Percentiles rank a stretch among this genome's conserved stretches.
These are phyloP conservation scores for Phalacrocorax aristotelis DNA, from an alignment of 2,113 vertebrate genomes.

Conservation along the genomic window DNA sequence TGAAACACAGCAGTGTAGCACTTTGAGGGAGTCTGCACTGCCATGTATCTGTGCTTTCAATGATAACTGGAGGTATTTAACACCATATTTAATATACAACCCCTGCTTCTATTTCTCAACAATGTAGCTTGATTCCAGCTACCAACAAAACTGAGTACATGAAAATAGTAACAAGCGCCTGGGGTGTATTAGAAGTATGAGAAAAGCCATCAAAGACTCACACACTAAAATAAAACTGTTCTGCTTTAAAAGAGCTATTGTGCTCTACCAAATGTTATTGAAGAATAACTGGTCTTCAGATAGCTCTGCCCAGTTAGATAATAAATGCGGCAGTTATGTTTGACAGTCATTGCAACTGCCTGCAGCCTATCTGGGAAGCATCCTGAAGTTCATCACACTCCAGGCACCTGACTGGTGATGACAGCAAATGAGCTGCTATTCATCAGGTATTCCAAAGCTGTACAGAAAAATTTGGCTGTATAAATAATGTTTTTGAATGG, in stretches of 20 bases:
- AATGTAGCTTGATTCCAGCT: background rate
- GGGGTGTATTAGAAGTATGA: background rate
- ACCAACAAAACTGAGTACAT: background rate
- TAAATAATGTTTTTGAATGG: background rate
- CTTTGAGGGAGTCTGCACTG: background rate
- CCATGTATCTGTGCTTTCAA: background rate
- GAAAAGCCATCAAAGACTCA: background rate
- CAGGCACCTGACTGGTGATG: background rate
- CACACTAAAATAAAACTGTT: background rate
- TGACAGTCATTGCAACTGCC: background rate
- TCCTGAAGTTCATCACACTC: background rate
- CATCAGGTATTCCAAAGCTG: background rate
- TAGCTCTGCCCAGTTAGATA: background rate
- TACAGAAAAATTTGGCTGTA: background rate
- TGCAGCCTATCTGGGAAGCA: background rate
- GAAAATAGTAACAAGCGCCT: background rate
- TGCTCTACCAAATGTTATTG: constrained; percentile 5
- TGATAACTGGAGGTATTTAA: background rate
- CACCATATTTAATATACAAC: background rate
- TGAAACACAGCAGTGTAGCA: background rate
- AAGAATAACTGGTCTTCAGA: background rate
- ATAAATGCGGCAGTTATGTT: background rate
- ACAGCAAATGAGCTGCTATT: background rate
- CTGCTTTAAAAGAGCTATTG: background rate
- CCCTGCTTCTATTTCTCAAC: background rate